Evolutionary conservation across 2,888 invertebrate genomes (phyloP).

Genomic region (Eristalis intricaria): DNA sequence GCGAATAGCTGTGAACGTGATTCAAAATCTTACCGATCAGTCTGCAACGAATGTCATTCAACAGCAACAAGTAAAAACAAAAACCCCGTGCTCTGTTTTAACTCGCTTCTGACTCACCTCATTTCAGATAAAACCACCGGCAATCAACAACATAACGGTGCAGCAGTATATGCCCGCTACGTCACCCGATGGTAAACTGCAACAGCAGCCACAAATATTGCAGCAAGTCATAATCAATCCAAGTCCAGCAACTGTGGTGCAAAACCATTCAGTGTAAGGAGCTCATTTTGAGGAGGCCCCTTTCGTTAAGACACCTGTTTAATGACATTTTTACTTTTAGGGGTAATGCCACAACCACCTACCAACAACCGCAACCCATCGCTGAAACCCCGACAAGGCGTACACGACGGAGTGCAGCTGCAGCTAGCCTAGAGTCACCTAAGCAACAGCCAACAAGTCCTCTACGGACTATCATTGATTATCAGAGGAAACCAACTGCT

Average conservation of each 20-base stretch:
- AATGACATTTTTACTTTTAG: slow-evolving; percentile 33
- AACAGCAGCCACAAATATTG: slow-evolving; percentile 67
- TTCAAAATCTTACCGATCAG: slow-evolving; percentile 59
- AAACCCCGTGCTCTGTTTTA: not conserved
- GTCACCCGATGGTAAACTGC: slow-evolving; percentile 60
- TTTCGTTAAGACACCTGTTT: not conserved
- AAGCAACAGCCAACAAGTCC: slow-evolving; percentile 56
- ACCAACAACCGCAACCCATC: slow-evolving; percentile 53
- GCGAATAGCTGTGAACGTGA: slow-evolving; percentile 62
- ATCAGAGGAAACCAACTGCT: slow-evolving; percentile 66
- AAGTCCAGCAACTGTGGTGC: slow-evolving; percentile 27
- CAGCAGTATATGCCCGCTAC: slow-evolving; percentile 59
- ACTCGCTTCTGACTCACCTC: not conserved
- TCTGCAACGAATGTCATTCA: slow-evolving; percentile 37
- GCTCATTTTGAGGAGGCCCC: not conserved
- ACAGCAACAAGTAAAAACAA: slow-evolving; percentile 43
- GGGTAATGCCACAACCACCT: slow-evolving; percentile 29
- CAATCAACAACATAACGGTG: slow-evolving; percentile 60
- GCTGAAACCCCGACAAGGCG: slow-evolving; percentile 55
- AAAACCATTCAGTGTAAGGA: slow-evolving; percentile 69
- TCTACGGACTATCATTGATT: slow-evolving; percentile 69
- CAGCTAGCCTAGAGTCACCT: slow-evolving; percentile 31
- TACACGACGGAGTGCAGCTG: slow-evolving; percentile 64
- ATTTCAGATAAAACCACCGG: slow-evolving; percentile 53
- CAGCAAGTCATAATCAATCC: slow-evolving; percentile 68